Evolutionary conservation across 1,140 invertebrate species (phyloP).

Genomic region (Pomacea maculata): DNA sequence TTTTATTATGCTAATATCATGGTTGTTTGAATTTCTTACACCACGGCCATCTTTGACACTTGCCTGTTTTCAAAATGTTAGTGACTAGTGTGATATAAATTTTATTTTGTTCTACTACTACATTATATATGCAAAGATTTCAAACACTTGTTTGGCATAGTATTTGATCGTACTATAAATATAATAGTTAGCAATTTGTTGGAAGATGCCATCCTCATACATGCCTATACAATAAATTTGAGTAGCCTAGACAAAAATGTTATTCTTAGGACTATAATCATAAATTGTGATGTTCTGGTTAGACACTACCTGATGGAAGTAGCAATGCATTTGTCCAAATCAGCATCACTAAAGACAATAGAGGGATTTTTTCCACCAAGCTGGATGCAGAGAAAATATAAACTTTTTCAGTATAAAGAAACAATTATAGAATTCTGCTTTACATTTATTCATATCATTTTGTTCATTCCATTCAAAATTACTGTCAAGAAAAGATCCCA

Average conservation of each 20-base stretch:
- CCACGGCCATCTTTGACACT: too few relatives aligned
- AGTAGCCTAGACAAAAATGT: not conserved
- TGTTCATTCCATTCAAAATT: not conserved
- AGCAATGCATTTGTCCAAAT: constrained; percentile 67
- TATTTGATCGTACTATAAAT: too few relatives aligned
- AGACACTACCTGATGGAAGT: constrained; percentile 63
- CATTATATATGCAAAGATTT: not conserved
- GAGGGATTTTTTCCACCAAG: constrained; percentile 74
- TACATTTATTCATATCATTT: not conserved
- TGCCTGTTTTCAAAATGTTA: too few relatives aligned
- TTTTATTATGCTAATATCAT: too few relatives aligned
- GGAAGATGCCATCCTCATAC: not conserved
- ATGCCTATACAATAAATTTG: not conserved
- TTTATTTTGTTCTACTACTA: too few relatives aligned
- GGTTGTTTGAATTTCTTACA: too few relatives aligned
- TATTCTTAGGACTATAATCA: not conserved
- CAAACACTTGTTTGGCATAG: not conserved
- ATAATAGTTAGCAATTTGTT: too few relatives aligned
- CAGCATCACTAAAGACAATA: constrained; percentile 70
- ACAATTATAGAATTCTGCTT: not conserved
- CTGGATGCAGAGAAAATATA: constrained; percentile 48
- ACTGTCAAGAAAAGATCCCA: too few relatives aligned
- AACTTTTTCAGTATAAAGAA: too few relatives aligned
- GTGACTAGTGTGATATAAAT: too few relatives aligned
- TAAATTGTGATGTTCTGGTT: not conserved